Evolutionary conservation across 2,797 vertebrate species (phyloP).

Genomic region (Silurus aristotelis): DNA sequence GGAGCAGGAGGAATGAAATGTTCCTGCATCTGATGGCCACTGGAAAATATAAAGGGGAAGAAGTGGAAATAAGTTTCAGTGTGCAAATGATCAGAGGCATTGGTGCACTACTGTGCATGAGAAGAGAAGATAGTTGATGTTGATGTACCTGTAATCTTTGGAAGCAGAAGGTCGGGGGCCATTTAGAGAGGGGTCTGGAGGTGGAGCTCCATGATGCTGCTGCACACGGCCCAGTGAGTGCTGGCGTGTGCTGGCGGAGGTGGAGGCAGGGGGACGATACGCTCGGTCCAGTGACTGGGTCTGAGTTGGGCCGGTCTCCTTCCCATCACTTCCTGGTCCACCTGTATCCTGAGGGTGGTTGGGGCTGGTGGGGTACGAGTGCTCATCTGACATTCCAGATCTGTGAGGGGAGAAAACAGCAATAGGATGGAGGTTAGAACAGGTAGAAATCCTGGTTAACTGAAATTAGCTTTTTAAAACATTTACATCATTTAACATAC

Average conservation of each 20-base stretch:
- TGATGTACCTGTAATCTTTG: conserved; percentile 71
- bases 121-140: not conserved
- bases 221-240: conserved; percentile 80
- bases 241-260: conserved; percentile 67
- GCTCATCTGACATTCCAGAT: conserved; percentile 78
- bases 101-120: not conserved
- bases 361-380: conserved; percentile 75
- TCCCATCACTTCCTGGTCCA: conserved; percentile 69
- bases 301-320: conserved; percentile 69
- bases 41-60: conserved; percentile 50
- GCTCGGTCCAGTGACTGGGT: conserved; percentile 76
- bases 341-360: conserved; percentile 71
- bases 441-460: not conserved
- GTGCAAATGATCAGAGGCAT: not conserved
- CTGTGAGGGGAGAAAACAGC: conserved; percentile 57
- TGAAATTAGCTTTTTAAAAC: not conserved
- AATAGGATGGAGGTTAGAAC: not conserved
- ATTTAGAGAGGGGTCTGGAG: conserved; percentile 69
- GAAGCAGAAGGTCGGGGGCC: conserved; percentile 71
- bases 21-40: conserved; percentile 75
- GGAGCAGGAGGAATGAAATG: conserved; percentile 80
- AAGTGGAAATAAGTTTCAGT: not conserved
- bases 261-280: conserved; percentile 66
- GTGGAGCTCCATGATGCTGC: conserved; percentile 62
- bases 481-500: not conserved